phyloP scores from a whole-genome alignment of 1,140 invertebrate species.

The Zaprionus taronus region DNA sequence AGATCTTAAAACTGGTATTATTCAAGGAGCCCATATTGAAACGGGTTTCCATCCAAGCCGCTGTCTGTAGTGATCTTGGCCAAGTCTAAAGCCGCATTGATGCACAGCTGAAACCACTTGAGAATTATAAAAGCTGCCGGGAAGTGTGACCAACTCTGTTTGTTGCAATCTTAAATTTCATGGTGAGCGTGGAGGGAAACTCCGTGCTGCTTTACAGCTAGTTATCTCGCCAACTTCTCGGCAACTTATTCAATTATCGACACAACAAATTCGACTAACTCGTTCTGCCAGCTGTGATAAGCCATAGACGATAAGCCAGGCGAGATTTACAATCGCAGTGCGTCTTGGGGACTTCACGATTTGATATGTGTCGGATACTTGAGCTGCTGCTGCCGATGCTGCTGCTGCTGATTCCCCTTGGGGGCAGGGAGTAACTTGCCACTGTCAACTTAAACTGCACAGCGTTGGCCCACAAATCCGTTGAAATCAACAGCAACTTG shows the following conservation, averaged over 20 bases:
- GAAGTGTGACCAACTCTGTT: not conserved
- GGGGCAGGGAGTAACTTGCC: conserved; percentile 55
- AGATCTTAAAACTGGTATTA: not conserved
- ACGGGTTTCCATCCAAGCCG: not conserved
- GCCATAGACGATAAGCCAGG: conserved; percentile 61
- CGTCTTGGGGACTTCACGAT: conserved; percentile 56
- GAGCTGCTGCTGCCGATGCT: conserved; percentile 39
- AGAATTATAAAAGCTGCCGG: not conserved
- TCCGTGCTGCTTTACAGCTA: not conserved
- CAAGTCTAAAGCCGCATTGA: no score
- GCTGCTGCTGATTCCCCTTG: conserved; percentile 59
- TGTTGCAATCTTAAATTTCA: not conserved
- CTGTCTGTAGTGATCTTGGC: not conserved
- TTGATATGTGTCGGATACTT: conserved; percentile 66
- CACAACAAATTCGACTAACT: conserved; percentile 35
- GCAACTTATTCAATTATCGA: conserved; percentile 40
- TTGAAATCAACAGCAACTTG: conserved; percentile 53
- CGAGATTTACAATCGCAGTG: conserved; percentile 64
- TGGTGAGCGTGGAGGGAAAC: not conserved
- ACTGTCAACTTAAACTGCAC: conserved; percentile 66
- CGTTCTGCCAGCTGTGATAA: conserved; percentile 56
- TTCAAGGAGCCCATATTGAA: not conserved
- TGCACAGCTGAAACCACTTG: not conserved
- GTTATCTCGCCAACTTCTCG: not conserved
- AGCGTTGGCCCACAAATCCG: conserved; percentile 67